These are phyloP conservation scores for Helicoverpa zea DNA, from an alignment of 1,140 invertebrate genomes.

Conservation along the genomic window DNA sequence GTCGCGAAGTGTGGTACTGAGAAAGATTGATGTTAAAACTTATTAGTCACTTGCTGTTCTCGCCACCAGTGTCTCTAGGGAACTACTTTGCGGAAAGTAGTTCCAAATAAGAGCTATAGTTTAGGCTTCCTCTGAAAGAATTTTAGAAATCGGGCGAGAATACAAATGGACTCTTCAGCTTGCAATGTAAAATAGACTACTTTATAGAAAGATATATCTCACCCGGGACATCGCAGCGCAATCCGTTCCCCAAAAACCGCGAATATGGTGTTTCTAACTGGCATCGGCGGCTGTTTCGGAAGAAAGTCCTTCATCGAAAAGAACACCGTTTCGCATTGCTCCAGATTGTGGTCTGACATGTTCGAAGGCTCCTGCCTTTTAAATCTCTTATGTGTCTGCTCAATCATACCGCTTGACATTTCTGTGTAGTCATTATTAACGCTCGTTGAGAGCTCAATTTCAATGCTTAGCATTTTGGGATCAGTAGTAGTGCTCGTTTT, in stretches of 20 bases:
- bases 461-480: too few species aligned
- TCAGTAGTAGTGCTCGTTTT: too few species aligned
- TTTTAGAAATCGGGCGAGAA: too few species aligned
- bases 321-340: slow-evolving; percentile 83
- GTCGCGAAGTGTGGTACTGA: slow-evolving; percentile 62
- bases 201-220: slow-evolving; percentile 50
- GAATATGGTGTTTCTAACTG: slow-evolving; percentile 83
- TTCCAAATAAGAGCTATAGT: too few species aligned
- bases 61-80: too few species aligned
- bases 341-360: slow-evolving; percentile 69
- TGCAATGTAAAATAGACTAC: too few species aligned
- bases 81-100: not conserved
- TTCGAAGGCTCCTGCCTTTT: not conserved
- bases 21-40: too few species aligned
- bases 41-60: not conserved
- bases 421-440: too few species aligned
- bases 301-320: slow-evolving; percentile 87
- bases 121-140: too few species aligned
- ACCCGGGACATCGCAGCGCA: slow-evolving; percentile 87
- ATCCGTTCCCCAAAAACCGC: slow-evolving; percentile 73
- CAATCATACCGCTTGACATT: too few species aligned
- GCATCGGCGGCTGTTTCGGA: slow-evolving; percentile 77
- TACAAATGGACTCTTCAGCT: too few species aligned
- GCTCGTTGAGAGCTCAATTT: too few species aligned
- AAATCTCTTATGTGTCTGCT: not conserved